Evolutionary conservation across 2,888 invertebrate species (phyloP).

Genomic region (Pyrrhosoma nymphula): DNA sequence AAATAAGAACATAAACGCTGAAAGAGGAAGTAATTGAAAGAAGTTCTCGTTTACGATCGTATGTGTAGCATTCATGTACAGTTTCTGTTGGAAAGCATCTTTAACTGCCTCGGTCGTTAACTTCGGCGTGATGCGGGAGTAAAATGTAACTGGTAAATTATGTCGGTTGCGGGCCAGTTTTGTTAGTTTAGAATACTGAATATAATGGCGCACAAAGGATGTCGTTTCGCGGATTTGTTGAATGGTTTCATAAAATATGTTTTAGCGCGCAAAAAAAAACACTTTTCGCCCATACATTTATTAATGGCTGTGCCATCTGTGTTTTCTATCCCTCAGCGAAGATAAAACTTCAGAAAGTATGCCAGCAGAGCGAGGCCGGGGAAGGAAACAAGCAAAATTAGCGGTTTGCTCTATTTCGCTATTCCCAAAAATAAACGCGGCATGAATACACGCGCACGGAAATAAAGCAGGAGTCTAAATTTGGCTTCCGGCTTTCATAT

Average conservation of each 20-base stretch:
- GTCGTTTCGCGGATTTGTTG: neutral
- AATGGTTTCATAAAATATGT: neutral
- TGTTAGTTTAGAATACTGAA: neutral
- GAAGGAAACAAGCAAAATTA: constrained; percentile 17
- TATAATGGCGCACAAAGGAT: neutral
- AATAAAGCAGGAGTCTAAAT: constrained; percentile 48
- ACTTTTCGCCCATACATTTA: neutral
- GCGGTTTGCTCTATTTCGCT: constrained; percentile 46
- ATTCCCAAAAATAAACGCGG: constrained; percentile 31
- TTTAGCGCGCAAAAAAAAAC: neutral
- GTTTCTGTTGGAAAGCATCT: neutral
- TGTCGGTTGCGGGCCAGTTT: neutral
- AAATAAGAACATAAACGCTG: neutral
- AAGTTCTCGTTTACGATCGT: neutral
- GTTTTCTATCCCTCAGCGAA: neutral
- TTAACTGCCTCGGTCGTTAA: neutral
- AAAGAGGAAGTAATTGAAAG: neutral
- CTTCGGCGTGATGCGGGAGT: neutral
- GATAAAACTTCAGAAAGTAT: neutral
- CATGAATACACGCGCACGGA: constrained; percentile 5
- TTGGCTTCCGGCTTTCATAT: neutral
- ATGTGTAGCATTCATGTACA: neutral
- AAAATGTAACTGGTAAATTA: neutral
- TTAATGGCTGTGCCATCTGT: neutral
- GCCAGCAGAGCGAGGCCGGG: constrained; percentile 20